Conservation (phyloP, 2,888 invertebrate species). For the Xanthostigma xanthostigma region DNA sequence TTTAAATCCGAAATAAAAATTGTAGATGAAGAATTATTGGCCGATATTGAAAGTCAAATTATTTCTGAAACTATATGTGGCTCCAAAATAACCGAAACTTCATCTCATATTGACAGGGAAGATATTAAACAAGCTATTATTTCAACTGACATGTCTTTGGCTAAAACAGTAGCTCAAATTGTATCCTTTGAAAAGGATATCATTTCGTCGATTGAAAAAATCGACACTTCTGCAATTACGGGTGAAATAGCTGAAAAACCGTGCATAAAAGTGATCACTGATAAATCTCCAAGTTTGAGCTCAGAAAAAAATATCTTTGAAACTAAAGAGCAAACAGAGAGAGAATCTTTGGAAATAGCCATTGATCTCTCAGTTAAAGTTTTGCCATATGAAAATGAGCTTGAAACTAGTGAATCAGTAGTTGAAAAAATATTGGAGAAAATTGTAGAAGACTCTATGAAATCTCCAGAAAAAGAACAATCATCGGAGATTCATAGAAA, state of each 20-base stretch:
- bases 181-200: neutral
- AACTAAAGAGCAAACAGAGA: neutral
- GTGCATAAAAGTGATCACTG: slow-evolving; percentile 5
- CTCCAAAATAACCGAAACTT: neutral
- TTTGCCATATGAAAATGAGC: too few relatives aligned
- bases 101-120: neutral
- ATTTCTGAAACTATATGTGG: neutral
- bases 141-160: neutral
- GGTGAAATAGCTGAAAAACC: slow-evolving; percentile 5
- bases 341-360: too few relatives aligned
- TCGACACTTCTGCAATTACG: neutral
- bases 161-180: neutral
- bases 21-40: too few relatives aligned
- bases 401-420: too few relatives aligned
- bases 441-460: too few relatives aligned
- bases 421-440: too few relatives aligned
- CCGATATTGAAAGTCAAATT: neutral
- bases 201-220: neutral
- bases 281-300: slow-evolving; percentile 1
- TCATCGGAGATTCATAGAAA: too few relatives aligned
- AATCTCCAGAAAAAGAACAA: too few relatives aligned
- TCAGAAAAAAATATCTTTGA: neutral
- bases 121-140: neutral
- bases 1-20: too few relatives aligned
- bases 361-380: too few relatives aligned